Conservation (phyloP, 2,797 vertebrate species). For the Myripristis murdjan region DNA sequence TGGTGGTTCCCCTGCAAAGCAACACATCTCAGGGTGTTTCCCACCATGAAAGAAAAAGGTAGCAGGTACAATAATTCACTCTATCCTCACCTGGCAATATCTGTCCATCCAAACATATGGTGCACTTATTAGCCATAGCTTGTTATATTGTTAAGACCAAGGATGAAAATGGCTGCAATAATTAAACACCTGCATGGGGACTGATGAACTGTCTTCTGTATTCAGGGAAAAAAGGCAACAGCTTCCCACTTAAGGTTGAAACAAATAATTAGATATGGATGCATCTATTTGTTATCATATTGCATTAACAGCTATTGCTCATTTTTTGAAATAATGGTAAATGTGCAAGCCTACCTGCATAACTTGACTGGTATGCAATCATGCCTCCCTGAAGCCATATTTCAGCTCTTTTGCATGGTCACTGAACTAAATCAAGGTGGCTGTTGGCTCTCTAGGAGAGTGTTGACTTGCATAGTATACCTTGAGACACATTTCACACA, state of each 20-base stretch:
- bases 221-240: neutral
- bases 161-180: neutral
- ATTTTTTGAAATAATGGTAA: neutral
- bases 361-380: neutral
- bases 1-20: neutral
- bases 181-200: neutral
- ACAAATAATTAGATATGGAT: neutral
- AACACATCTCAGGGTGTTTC: neutral
- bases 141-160: neutral
- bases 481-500: conserved; percentile 47
- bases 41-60: neutral
- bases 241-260: neutral
- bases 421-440: conserved; percentile 21
- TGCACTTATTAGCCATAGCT: conserved; percentile 5
- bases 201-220: neutral
- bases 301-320: neutral
- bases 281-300: neutral
- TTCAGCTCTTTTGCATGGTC: conserved; percentile 26
- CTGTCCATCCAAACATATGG: neutral
- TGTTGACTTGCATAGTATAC: conserved; percentile 35
- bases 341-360: conserved; percentile 1
- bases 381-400: conserved; percentile 4
- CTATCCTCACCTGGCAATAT: neutral
- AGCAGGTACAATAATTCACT: too few species aligned
- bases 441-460: conserved; percentile 26